Conservation (phyloP, 2,888 invertebrate species). For the Eristalis tenax region DNA sequence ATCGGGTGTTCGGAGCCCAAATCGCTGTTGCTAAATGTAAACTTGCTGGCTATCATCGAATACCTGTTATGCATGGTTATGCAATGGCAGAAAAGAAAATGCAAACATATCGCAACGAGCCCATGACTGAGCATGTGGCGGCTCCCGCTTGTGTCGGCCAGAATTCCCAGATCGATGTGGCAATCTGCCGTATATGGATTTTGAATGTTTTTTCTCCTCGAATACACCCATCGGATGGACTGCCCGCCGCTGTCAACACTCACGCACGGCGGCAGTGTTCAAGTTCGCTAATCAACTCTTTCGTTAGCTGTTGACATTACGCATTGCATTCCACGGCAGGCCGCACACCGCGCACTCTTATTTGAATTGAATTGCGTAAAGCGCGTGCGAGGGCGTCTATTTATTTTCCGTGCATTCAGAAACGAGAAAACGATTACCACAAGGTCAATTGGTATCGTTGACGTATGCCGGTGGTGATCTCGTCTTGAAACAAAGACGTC, state of each 20-base stretch:
- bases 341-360: neutral
- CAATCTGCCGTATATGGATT: conserved; percentile 21
- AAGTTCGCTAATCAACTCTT: conserved; percentile 62
- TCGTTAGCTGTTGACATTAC: conserved; percentile 25
- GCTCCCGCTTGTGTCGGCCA: neutral
- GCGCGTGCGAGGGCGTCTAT: neutral
- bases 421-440: conserved; percentile 26
- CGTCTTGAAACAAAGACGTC: conserved; percentile 10
- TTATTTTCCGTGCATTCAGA: conserved; percentile 12
- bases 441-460: conserved; percentile 56
- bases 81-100: conserved; percentile 23
- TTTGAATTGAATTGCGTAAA: conserved; percentile 34
- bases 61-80: conserved; percentile 29
- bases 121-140: neutral
- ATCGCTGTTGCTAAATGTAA: conserved; percentile 10
- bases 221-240: neutral
- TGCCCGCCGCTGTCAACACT: neutral
- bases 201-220: neutral
- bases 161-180: conserved; percentile 14
- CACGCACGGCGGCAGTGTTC: conserved; percentile 19
- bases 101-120: conserved; percentile 38
- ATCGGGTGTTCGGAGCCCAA: neutral
- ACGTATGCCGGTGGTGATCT: conserved; percentile 31
- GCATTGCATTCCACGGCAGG: neutral
- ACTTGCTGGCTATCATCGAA: conserved; percentile 18